Conservation (phyloP, 2,797 vertebrate species). For the Melanotaenia boesemani region DNA sequence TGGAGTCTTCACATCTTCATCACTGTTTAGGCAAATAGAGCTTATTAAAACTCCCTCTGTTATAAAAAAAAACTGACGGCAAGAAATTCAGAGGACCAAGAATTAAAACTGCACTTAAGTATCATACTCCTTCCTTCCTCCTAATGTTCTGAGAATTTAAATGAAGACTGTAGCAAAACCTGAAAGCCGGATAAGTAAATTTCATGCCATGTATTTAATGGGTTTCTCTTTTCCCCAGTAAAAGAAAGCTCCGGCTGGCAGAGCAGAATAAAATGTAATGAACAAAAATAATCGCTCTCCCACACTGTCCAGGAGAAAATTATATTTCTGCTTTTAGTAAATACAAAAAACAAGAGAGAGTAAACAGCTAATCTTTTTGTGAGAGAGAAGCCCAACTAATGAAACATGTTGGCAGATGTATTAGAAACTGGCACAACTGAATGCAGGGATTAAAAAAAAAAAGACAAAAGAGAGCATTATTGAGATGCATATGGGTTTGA, state of each 20-base stretch:
- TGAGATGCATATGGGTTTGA: constrained; percentile 62
- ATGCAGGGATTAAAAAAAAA: constrained; percentile 64
- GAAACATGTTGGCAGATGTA: constrained; percentile 79
- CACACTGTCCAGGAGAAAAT: constrained; percentile 63
- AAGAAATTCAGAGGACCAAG: constrained; percentile 40
- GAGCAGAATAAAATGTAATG: constrained; percentile 62
- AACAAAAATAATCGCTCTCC: constrained; percentile 67
- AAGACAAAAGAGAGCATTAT: constrained; percentile 42
- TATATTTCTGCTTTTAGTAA: constrained; percentile 70
- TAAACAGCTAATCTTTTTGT: constrained; percentile 68
- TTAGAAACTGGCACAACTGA: constrained; percentile 75
- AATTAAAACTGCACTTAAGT: constrained; percentile 45
- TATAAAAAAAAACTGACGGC: constrained; percentile 42
- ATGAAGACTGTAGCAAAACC: constrained; percentile 62
- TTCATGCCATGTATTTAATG: constrained; percentile 65
- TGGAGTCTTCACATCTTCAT: constrained; percentile 43
- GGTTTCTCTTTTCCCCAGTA: constrained; percentile 21
- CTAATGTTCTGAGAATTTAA: constrained; percentile 67
- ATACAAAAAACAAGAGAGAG: constrained; percentile 59
- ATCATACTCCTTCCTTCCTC: constrained; percentile 9
- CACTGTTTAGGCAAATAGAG: constrained; percentile 44
- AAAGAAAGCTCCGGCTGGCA: constrained; percentile 37
- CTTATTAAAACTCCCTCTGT: constrained; percentile 40
- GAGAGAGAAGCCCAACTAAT: constrained; percentile 66
- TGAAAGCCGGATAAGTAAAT: constrained; percentile 68